Evolutionary conservation across 2,888 invertebrate species (phyloP).

Genomic region (Drosophila quinaria): DNA sequence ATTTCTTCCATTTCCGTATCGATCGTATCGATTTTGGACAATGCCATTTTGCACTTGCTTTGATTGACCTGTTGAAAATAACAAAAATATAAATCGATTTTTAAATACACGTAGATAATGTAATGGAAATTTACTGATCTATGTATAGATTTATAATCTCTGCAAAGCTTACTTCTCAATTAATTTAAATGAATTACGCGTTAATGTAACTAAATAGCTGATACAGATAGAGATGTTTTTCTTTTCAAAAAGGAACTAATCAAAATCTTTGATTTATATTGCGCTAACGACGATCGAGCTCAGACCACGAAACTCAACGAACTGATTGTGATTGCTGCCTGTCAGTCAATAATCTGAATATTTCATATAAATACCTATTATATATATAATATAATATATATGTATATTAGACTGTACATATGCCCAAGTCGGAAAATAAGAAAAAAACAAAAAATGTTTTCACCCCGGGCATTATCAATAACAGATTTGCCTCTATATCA

Average conservation of each 20-base stretch:
- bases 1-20: conserved; percentile 78
- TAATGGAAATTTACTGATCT: conserved; percentile 53
- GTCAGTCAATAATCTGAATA: conserved; percentile 48
- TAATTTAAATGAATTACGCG: conserved; percentile 73
- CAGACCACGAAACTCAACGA: conserved; percentile 39
- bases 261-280: not conserved
- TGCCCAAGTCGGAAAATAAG: conserved; percentile 8
- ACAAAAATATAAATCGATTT: not conserved
- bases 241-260: conserved; percentile 5
- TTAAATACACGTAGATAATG: not conserved
- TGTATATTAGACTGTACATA: not conserved
- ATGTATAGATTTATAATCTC: conserved; percentile 35
- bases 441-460: conserved; percentile 22
- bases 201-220: conserved; percentile 29
- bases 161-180: conserved; percentile 50
- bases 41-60: conserved; percentile 80
- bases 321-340: conserved; percentile 46
- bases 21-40: conserved; percentile 74
- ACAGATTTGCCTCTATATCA: conserved; percentile 15
- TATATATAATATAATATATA: conserved; percentile 17
- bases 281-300: conserved; percentile 30
- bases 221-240: conserved; percentile 28
- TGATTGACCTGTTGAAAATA: conserved; percentile 75
- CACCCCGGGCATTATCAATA: conserved; percentile 35
- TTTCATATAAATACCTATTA: conserved; percentile 43